Conservation (phyloP, 2,888 invertebrate species). For the Polydrusus cervinus region DNA sequence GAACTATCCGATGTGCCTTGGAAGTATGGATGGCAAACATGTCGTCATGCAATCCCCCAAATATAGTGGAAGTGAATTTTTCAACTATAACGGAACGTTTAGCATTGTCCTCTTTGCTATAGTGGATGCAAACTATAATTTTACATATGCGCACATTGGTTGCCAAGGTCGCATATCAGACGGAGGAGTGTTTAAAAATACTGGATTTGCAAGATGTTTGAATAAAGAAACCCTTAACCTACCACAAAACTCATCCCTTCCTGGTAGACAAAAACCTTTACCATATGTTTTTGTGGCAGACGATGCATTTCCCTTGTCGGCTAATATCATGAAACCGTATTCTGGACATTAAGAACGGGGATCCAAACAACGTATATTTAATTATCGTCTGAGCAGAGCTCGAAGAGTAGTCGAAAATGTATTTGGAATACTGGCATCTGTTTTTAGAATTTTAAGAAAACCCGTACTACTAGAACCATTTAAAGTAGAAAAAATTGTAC, state of each 20-base stretch:
- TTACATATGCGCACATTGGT: slow-evolving; percentile 63
- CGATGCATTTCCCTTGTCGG: slow-evolving; percentile 44
- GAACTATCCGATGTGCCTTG: background rate
- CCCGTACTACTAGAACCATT: slow-evolving; percentile 1
- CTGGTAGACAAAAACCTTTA: slow-evolving; percentile 31
- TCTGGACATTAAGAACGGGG: slow-evolving; percentile 23
- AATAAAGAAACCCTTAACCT: slow-evolving; percentile 8
- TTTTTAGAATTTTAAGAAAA: slow-evolving; percentile 22
- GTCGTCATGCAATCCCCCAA: background rate
- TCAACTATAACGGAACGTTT: slow-evolving; percentile 21
- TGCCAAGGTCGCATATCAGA: slow-evolving; percentile 63
- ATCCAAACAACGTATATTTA: slow-evolving; percentile 25
- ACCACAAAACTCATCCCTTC: slow-evolving; percentile 17
- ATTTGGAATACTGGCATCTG: slow-evolving; percentile 24
- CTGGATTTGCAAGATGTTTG: slow-evolving; percentile 26
- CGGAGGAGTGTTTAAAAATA: slow-evolving; percentile 60
- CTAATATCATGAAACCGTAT: slow-evolving; percentile 37
- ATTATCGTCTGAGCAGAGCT: slow-evolving; percentile 23
- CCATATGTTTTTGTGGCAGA: slow-evolving; percentile 52
- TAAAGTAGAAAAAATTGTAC: slow-evolving; percentile 19
- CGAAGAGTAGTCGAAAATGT: slow-evolving; percentile 20
- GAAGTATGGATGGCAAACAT: background rate
- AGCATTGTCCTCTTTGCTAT: slow-evolving; percentile 23
- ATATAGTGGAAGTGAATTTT: slow-evolving; percentile 8
- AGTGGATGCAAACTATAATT: slow-evolving; percentile 64